Conservation (phyloP, 2,113 vertebrate species). For the Petrocephalus zakoni region DNA sequence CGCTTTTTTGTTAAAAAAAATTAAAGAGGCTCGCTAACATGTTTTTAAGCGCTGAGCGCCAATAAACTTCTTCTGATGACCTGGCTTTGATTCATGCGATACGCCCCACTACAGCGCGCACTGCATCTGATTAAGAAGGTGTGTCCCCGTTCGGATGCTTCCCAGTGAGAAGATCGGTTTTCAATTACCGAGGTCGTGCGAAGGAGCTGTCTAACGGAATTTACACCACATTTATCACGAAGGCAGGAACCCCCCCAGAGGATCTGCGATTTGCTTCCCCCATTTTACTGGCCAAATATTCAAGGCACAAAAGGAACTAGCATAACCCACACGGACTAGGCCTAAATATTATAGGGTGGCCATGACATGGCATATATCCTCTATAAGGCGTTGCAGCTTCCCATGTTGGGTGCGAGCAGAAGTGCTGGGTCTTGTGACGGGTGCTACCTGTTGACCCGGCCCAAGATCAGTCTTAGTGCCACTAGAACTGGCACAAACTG, state of each 20-base stretch:
- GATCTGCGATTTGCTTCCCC: constrained; percentile 7
- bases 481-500: too few species aligned
- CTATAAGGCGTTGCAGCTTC: too few species aligned
- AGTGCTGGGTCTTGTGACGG: too few species aligned
- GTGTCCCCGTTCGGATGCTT: constrained; percentile 21
- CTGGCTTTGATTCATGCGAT: not conserved
- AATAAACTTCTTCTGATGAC: not conserved
- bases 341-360: not conserved
- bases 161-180: constrained; percentile 36
- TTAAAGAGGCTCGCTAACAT: not conserved
- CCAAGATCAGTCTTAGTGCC: too few species aligned
- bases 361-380: not conserved
- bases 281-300: not conserved
- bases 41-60: not conserved
- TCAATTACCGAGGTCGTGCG: constrained; percentile 43
- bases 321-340: not conserved
- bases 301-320: not conserved
- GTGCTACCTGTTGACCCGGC: too few species aligned
- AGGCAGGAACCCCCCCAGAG: constrained; percentile 35
- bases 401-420: too few species aligned
- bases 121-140: constrained; percentile 17
- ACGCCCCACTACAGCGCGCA: not conserved
- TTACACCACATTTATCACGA: constrained; percentile 55
- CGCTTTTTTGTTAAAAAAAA: not conserved
- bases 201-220: constrained; percentile 46